Evolutionary conservation across 2,113 vertebrate genomes (phyloP).

Genomic region (Nothocercus julius): DNA sequence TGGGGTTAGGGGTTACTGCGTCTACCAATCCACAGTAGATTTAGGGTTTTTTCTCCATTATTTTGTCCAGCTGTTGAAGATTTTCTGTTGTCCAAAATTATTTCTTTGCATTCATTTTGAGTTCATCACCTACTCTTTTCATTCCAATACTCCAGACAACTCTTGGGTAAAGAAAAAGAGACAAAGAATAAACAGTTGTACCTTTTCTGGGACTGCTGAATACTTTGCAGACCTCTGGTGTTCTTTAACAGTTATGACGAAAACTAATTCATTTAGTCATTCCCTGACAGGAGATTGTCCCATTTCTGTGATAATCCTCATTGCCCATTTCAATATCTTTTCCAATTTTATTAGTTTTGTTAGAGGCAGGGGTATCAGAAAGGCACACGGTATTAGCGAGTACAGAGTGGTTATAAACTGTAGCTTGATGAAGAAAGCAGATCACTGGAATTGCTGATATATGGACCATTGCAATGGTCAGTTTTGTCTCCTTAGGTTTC

Average conservation of each 20-base stretch:
- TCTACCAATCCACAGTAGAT: neutral
- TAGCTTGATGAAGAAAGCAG: neutral
- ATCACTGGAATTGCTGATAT: neutral
- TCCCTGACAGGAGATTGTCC: neutral
- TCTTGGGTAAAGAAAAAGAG: neutral
- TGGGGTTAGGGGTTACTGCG: rapidly evolving
- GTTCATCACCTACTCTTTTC: neutral
- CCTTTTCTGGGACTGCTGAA: neutral
- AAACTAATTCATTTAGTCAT: neutral
- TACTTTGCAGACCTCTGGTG: neutral
- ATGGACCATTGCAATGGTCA: neutral
- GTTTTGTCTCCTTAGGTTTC: neutral
- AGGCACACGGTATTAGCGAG: conserved; percentile 25
- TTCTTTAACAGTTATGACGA: neutral
- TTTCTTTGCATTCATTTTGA: neutral
- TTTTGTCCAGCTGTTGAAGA: neutral
- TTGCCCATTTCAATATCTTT: neutral
- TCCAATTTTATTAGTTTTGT: neutral
- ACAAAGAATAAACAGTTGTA: neutral
- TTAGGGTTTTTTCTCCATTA: neutral
- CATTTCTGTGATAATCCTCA: neutral
- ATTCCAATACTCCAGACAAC: neutral
- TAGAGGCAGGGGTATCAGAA: neutral
- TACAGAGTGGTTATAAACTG: neutral
- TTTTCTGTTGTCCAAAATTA: neutral